Base-by-base conservation (phyloP, 2,888 invertebrate species). In the Pristionchus entomophagus region DNA sequence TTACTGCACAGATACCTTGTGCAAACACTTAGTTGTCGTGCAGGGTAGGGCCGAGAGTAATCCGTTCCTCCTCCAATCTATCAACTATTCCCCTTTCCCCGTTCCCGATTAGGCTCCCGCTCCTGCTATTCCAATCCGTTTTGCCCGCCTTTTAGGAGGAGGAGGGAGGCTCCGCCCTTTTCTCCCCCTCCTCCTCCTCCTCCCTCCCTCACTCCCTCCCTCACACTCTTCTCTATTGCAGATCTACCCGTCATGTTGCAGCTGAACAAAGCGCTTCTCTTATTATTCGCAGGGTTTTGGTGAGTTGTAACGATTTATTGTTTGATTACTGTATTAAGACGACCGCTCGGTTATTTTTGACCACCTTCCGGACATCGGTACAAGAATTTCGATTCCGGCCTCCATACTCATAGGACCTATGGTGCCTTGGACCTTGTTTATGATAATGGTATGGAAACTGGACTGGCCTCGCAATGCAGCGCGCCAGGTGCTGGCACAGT, bases 61-160 rank as follows among this genome's bases (percentile, higher is more conserved):
- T 78, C 73, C 41, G 41, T 73, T 45, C 41, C 45, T 45, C 14
- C 45, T 14, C 45, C 14, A 45, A n/a, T n/a, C n/a, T n/a, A n/a
- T n/a, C n/a, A n/a, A n/a, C n/a, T n/a, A n/a, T n/a, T n/a, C n/a
- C n/a, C n/a, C n/a, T n/a, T n/a, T n/a, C 14, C 45, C 14, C 45
- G 14, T 14, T 45, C 45, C 45, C 78, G 78, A 78, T 78, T 78
- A 78, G 51, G 32, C 45, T 26, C 19, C 77, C 45, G 49, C 65
- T 65, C n/a, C n/a, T n/a, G n/a, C n/a, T n/a, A n/a, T n/a, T 65
- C 35, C 65, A 65, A 65, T 65, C 65, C 65, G 65, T 65, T 65
- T 65, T 65, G 65, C 65, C 45, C 8, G 45, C 17, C 14, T 32
- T 19, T 32, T 32, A 19, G 65, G 65, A 65, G 65, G 29, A 19